Conservation (phyloP, 2,888 invertebrate species). For the Lochmaea crataegi region DNA sequence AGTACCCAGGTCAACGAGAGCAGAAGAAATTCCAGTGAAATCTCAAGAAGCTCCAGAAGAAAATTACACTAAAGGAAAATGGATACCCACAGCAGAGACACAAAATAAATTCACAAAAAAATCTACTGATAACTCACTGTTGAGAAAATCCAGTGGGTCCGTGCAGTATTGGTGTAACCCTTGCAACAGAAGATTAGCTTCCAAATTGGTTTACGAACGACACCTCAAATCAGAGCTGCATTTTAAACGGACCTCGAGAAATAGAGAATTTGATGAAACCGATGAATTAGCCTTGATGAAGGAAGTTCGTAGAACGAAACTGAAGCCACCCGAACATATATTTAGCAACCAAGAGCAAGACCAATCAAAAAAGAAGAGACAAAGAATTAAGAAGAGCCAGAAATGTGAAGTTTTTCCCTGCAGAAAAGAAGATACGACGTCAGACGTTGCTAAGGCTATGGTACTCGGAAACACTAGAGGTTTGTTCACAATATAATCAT, state of each 20-base stretch:
- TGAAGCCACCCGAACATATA: conserved; percentile 46
- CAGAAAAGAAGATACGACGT: conserved; percentile 74
- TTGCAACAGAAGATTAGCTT: conserved; percentile 81
- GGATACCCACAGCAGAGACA: conserved; percentile 71
- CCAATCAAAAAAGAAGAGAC: conserved; percentile 60
- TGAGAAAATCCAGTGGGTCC: conserved; percentile 62
- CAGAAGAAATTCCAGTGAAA: not conserved
- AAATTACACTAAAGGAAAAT: conserved; percentile 79
- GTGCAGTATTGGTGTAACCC: conserved; percentile 84
- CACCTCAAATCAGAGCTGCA: conserved; percentile 82
- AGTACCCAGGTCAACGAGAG: conserved; percentile 56
- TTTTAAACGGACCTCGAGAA: conserved; percentile 73
- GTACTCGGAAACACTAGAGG: conserved; percentile 82
- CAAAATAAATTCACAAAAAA: conserved; percentile 38
- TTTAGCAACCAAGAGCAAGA: conserved; percentile 41
- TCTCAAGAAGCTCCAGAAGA: conserved; percentile 23
- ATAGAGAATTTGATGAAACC: conserved; percentile 73
- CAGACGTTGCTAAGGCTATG: conserved; percentile 70
- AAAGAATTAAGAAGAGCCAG: conserved; percentile 71
- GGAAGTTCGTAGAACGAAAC: conserved; percentile 48
- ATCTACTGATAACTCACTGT: conserved; percentile 55
- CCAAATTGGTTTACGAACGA: conserved; percentile 79
- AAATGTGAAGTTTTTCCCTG: conserved; percentile 84
- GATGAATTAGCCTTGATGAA: conserved; percentile 47
- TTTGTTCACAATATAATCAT: not conserved